These are phyloP conservation scores for Plagiodera versicolora DNA, from an alignment of 2,888 invertebrate genomes.

Conservation along the genomic window DNA sequence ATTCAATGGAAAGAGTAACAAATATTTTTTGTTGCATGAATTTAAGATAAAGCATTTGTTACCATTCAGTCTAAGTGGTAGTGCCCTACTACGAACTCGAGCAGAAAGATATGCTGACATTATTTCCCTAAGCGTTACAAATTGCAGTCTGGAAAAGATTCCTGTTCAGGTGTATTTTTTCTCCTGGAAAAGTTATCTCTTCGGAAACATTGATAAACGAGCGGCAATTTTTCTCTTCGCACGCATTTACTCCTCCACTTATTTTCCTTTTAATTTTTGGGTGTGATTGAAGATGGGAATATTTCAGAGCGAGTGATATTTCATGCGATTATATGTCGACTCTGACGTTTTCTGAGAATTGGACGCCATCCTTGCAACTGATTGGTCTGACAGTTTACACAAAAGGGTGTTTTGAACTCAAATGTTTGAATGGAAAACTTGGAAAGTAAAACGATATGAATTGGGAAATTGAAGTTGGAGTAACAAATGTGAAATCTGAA, in stretches of 20 bases:
- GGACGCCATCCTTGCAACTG: not conserved
- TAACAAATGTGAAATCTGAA: no score
- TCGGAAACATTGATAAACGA: constrained; percentile 31
- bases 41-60: no score
- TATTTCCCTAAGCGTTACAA: constrained; percentile 48
- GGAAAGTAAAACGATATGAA: not conserved
- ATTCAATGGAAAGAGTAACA: no score
- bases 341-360: not conserved
- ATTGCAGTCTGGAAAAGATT: constrained; percentile 42
- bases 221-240: constrained; percentile 24
- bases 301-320: constrained; percentile 18
- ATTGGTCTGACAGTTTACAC: not conserved
- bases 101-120: constrained; percentile 32
- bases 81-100: no score
- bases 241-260: constrained; percentile 22
- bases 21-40: no score
- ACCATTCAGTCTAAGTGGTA: no score
- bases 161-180: constrained; percentile 44
- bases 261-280: constrained; percentile 29
- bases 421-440: no score
- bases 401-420: no score
- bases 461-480: not conserved
- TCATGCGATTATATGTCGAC: not conserved
- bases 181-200: constrained; percentile 36
- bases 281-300: constrained; percentile 23